Evolutionary conservation across 1,140 invertebrate genomes (phyloP).

Genomic region (Leptinotarsa undecemlineata): DNA sequence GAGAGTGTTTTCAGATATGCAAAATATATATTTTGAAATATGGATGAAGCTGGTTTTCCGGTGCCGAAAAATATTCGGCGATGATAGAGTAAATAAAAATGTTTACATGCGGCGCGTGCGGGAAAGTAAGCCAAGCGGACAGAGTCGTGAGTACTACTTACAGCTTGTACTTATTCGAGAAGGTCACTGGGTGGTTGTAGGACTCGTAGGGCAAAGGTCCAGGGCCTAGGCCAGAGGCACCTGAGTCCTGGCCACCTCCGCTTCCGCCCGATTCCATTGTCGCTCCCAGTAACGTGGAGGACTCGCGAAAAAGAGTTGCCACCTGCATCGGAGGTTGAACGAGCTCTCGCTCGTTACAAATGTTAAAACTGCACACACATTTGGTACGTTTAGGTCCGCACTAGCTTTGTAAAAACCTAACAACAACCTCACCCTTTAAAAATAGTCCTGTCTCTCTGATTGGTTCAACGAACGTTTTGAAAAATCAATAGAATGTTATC

Average conservation of each 20-base stretch:
- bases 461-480: conserved; percentile 57
- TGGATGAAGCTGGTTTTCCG: background rate
- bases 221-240: conserved; percentile 42
- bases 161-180: conserved; percentile 55
- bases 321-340: conserved; percentile 64
- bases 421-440: conserved; percentile 58
- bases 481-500: conserved; percentile 58
- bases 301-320: conserved; percentile 70
- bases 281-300: conserved; percentile 68
- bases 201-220: conserved; percentile 51
- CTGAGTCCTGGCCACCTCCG: conserved; percentile 47
- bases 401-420: conserved; percentile 52
- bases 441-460: conserved; percentile 56
- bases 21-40: conserved; percentile 26
- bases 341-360: conserved; percentile 48
- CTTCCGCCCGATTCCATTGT: conserved; percentile 60
- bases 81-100: conserved; percentile 36
- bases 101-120: conserved; percentile 43
- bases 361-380: conserved; percentile 46
- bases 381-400: conserved; percentile 46
- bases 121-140: conserved; percentile 28
- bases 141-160: conserved; percentile 45
- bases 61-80: background rate
- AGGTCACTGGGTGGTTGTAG: conserved; percentile 52
- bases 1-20: background rate